Evolutionary conservation across 2,113 vertebrate genomes (phyloP).

Genomic region (rabbit (Oryctolagus cuniculus)): DNA sequence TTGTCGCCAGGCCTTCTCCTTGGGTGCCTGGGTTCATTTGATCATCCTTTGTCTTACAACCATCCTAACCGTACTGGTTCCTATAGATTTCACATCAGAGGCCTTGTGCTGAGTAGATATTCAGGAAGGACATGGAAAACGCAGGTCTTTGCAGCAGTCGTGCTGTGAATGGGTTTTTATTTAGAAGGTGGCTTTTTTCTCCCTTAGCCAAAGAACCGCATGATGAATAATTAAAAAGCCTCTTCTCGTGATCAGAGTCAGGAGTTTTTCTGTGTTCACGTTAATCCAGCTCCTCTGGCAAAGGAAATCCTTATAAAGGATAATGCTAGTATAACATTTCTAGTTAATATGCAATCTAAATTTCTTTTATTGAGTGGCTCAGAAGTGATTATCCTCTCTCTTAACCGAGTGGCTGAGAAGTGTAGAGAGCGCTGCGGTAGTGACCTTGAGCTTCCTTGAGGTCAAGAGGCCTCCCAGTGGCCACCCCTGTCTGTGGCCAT

Average conservation of each 20-base stretch:
- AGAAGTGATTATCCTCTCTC: constrained; percentile 54
- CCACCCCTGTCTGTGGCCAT: background rate
- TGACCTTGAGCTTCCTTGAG: constrained; percentile 58
- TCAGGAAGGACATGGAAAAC: background rate
- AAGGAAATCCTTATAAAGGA: constrained; percentile 63
- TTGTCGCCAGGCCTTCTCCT: background rate
- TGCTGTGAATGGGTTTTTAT: constrained; percentile 42
- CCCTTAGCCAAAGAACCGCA: constrained; percentile 56
- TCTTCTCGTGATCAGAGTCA: constrained; percentile 58
- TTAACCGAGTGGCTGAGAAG: constrained; percentile 39
- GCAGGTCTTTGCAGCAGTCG: background rate
- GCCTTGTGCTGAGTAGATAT: background rate
- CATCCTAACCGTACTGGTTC: background rate
- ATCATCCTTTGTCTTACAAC: constrained; percentile 33
- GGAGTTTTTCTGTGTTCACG: constrained; percentile 60
- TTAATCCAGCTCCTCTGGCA: constrained; percentile 61
- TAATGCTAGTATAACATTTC: constrained; percentile 51
- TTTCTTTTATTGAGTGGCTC: constrained; percentile 63
- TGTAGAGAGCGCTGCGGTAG: background rate
- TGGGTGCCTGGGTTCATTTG: background rate
- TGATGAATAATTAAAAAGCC: constrained; percentile 78
- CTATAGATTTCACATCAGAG: background rate
- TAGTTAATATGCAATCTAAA: constrained; percentile 57
- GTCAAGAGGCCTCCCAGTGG: background rate
- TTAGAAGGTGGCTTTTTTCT: background rate